Evolutionary conservation across 1,140 invertebrate species (phyloP).

Genomic region (Vanessa atalanta): DNA sequence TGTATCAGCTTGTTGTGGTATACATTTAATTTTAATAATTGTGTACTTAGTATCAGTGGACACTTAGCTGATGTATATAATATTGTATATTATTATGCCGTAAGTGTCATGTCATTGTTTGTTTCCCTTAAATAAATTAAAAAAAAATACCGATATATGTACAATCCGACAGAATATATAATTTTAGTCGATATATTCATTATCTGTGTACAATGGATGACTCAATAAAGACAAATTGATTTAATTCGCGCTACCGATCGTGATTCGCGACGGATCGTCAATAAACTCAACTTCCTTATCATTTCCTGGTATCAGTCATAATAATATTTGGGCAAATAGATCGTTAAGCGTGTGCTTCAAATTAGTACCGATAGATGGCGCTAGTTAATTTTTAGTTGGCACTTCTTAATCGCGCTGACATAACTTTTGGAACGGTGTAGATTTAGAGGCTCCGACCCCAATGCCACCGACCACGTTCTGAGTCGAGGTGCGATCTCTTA

Average conservation of each 20-base stretch:
- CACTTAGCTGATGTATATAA: neutral
- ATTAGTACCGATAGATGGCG: too few relatives aligned
- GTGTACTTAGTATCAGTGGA: too few relatives aligned
- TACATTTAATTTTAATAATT: too few relatives aligned
- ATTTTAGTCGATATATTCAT: neutral
- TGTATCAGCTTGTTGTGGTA: too few relatives aligned
- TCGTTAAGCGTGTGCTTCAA: neutral
- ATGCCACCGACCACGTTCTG: too few relatives aligned
- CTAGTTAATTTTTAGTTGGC: too few relatives aligned
- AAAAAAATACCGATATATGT: neutral
- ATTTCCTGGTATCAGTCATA: neutral
- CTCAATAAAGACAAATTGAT: conserved; percentile 17
- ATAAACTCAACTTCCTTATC: neutral
- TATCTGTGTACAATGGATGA: neutral
- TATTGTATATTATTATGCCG: too few relatives aligned
- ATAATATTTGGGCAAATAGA: neutral
- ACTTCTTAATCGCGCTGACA: neutral
- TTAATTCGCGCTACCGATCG: conserved; percentile 6
- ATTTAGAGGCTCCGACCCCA: too few relatives aligned
- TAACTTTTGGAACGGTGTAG: neutral
- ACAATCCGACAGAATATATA: neutral
- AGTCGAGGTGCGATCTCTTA: too few relatives aligned
- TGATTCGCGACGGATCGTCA: conserved; percentile 9
- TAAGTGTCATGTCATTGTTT: too few relatives aligned
- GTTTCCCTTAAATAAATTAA: neutral